Evolutionary conservation across 2,797 vertebrate species (phyloP).

Genomic region (Aeoliscus strigatus): DNA sequence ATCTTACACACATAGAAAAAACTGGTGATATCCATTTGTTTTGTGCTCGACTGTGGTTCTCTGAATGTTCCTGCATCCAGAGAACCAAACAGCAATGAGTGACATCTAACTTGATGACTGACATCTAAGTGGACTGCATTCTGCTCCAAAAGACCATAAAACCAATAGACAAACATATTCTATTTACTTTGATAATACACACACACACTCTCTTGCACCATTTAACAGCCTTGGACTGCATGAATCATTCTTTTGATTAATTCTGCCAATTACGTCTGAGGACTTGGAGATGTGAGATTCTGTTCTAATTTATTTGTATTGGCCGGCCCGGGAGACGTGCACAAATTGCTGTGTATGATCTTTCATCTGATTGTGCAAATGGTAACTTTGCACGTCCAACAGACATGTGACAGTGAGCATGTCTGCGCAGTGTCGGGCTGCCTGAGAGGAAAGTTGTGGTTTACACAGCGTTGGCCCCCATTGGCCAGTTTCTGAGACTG

Average conservation of each 20-base stretch:
- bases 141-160: too few relatives aligned
- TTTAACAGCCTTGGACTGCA: conserved; percentile 33
- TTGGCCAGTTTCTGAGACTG: conserved; percentile 18
- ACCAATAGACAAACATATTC: conserved; percentile 26
- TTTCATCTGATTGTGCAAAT: conserved; percentile 58
- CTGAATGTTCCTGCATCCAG: too few relatives aligned
- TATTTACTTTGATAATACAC: conserved; percentile 30
- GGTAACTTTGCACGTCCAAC: conserved; percentile 46
- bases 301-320: conserved; percentile 61
- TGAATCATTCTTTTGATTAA: conserved; percentile 59
- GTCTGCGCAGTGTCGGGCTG: conserved; percentile 33
- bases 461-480: conserved; percentile 18
- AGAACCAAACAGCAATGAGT: too few relatives aligned
- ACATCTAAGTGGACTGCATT: too few relatives aligned
- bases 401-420: conserved; percentile 28
- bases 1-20: too few relatives aligned
- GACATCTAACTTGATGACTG: too few relatives aligned
- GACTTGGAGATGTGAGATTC: conserved; percentile 34
- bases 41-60: too few relatives aligned
- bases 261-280: conserved; percentile 38
- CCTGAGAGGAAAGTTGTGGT: conserved; percentile 40
- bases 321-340: conserved; percentile 39
- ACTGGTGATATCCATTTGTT: too few relatives aligned
- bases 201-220: conserved; percentile 37
- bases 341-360: conserved; percentile 51